Conservation (phyloP, 2,113 vertebrate species). For the Dasyprocta punctata region DNA sequence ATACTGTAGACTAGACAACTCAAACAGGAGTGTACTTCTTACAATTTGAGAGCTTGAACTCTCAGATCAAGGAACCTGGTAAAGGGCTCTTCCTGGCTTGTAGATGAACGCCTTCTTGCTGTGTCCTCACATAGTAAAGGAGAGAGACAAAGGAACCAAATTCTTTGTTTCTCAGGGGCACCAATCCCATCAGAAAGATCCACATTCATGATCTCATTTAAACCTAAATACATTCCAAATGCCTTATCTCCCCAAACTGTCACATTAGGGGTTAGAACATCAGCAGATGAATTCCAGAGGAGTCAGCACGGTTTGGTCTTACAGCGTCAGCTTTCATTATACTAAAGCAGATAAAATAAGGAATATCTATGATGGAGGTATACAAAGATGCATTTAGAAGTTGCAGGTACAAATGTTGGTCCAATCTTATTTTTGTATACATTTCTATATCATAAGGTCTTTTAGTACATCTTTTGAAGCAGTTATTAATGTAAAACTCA, state of each 20-base stretch:
- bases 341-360: not conserved
- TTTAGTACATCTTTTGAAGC: slow-evolving; percentile 26
- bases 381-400: not conserved
- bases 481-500: slow-evolving; percentile 37
- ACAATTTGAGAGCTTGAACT: not conserved
- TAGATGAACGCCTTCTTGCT: not conserved
- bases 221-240: not conserved
- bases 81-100: not conserved
- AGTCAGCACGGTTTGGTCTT: not conserved
- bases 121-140: not conserved
- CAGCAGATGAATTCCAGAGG: not conserved
- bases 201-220: not conserved
- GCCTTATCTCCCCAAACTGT: not conserved
- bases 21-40: not conserved
- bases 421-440: not conserved
- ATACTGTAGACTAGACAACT: not conserved
- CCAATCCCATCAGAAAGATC: not conserved
- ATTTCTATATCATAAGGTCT: not conserved
- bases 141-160: not conserved
- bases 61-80: not conserved
- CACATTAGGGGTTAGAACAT: not conserved
- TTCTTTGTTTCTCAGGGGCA: not conserved
- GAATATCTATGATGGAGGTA: not conserved
- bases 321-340: not conserved
- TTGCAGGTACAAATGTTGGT: not conserved